phyloP scores from a whole-genome alignment of 2,797 vertebrate species.

The Anabacerthia variegaticeps region DNA sequence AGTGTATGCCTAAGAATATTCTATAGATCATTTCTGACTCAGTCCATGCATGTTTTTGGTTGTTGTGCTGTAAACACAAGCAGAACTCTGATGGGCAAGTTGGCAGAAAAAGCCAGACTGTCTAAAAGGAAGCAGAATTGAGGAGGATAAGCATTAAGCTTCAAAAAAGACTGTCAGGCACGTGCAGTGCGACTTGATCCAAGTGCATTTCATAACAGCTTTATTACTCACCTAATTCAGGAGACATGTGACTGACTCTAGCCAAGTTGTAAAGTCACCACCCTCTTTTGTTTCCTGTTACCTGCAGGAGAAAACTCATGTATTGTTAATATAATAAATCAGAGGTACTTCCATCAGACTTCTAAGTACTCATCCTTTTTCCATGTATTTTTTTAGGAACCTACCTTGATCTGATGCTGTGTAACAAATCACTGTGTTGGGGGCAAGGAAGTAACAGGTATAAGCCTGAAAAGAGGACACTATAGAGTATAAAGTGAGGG shows the following conservation, averaged over 20 bases:
- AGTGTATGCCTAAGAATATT: neutral
- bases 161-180: neutral
- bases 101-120: neutral
- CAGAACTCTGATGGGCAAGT: neutral
- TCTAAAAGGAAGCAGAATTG: neutral
- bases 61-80: neutral
- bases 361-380: neutral
- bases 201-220: neutral
- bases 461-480: neutral
- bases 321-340: constrained; percentile 36
- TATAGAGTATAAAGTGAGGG: neutral
- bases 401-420: neutral
- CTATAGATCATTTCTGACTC: neutral
- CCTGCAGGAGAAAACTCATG: neutral
- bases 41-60: neutral
- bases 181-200: neutral
- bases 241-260: neutral
- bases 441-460: neutral
- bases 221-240: constrained; percentile 38
- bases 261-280: neutral
- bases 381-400: neutral
- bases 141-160: neutral
- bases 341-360: neutral
- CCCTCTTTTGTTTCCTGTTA: neutral
- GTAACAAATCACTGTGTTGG: neutral